Evolutionary conservation across 2,888 invertebrate species (phyloP), one percentile per base, ranked within the genome.

Genomic region (Caenorhabditis sp.): DNA sequence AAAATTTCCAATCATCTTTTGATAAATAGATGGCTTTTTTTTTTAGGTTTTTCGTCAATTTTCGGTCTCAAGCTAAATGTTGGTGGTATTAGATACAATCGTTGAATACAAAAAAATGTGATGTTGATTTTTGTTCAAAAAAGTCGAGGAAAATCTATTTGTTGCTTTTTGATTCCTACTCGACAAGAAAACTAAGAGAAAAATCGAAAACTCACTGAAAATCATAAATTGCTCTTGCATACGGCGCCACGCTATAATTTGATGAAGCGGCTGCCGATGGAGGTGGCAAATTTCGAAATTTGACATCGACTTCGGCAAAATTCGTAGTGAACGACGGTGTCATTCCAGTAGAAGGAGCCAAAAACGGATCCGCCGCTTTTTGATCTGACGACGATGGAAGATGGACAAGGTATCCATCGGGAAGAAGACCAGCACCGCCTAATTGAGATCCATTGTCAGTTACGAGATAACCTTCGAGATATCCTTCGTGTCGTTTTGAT

Each of bases 301-400:
- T 65, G 1, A 65, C 77, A 23, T 77, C 60, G 20, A 61, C 63
- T 21, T 74, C 69, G 50, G 63, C 63, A 56, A 79, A 79, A 36
- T 79, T 68, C 10, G 79, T 74, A 1, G 79, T 79, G 43, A 79
- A 79, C 4, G 79, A 79, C n/a, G 76, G 23, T 25, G 70, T 73
- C 60, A 78, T 78, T 36, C 52, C 49, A 8, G 20, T 8, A 31
- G 31, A 21, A 31, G 31, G 31, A 31, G 31, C 31, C 31, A 31
- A 7, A 31, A 31, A 31, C 4, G 31, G 31, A n/a, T 8, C 27
- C n/a, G 8, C 17, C 5, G 20, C 57, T 31, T 36, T 10, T 58
- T 20, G n/a, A 58, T 58, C 57, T 3, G 57, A 36, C 10, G 36
- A 14, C 4, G 5, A 20, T 20, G 57, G 20, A 1, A 58, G 8